Evolutionary conservation across 2,797 vertebrate genomes (phyloP), one percentile per base, ranked within the genome.

Genomic region (Leucoraja ocellata): DNA sequence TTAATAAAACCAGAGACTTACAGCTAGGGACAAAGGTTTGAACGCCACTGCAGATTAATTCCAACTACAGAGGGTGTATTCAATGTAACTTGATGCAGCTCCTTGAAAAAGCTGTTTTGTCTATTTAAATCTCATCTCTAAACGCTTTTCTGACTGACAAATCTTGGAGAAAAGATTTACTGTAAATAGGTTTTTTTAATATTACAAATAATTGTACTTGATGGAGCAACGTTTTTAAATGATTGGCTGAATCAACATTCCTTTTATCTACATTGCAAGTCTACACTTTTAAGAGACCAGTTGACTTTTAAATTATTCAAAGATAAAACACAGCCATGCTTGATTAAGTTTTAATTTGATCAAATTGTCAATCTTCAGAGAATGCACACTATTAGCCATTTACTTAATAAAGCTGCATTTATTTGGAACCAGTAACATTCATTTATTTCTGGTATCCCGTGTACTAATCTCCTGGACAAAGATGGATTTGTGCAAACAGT

Each of bases 291-390:
- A 73, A 92, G 90, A 6, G 39, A 84, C 21, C 54, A 25, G 46
- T 84, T 93, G 94, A 73, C 96, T 96, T 95, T 95, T 98, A 96
- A 97, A 98, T 98, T 97, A 98, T 97, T 97, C 97, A 97, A 96
- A 96, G 96, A 96, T 96, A 96, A 95, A 96, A 96, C 96, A 96
- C 95, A 96, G 97, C 95, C 95, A 97, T 94, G 96, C 97, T 97
- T 98, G 97, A 98, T 98, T 98, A 98, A 97, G 97, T 97, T 98
- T 98, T 98, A 97, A 98, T 98, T 98, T 98, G 97, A 97, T 96
- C 97, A 97, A 97, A 98, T 97, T 97, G 97, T 95, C 96, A 96
- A 94, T 95, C 95, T 46, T 95, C 96, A 96, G 96, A 96, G 95
- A 95, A 96, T 95, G 95, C 94, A 94, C 95, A 95, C 95, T 96